Percentiles rank a stretch among this genome's conserved stretches.
phyloP scores from a whole-genome alignment of 2,113 vertebrate species.

The Phrynocephalus versicolor region DNA sequence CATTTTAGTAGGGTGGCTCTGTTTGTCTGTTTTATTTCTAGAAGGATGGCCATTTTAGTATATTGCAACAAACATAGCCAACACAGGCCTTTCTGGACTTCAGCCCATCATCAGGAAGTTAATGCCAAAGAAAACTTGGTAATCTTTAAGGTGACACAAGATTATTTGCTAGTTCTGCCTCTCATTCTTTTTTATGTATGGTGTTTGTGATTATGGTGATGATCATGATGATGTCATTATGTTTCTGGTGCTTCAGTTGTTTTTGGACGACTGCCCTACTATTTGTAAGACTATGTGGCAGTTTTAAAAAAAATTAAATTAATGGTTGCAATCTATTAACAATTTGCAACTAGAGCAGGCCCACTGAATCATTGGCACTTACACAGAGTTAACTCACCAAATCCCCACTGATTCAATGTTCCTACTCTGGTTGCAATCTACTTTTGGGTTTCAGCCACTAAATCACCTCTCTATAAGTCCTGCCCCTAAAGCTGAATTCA shows the following conservation, averaged over 20 bases:
- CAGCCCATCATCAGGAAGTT: background rate
- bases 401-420: no score
- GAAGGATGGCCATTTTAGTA: no score
- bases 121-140: background rate
- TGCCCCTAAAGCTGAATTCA: background rate
- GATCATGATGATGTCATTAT: background rate
- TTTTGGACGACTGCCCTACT: background rate
- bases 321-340: no score
- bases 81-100: background rate
- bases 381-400: no score
- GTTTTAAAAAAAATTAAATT: no score
- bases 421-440: no score
- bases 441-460: background rate
- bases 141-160: background rate
- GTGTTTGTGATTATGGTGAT: background rate
- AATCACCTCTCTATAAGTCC: background rate
- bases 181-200: background rate
- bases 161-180: background rate
- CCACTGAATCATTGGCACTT: no score
- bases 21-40: no score
- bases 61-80: no score
- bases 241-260: background rate
- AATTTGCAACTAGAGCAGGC: no score
- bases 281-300: background rate
- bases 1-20: no score